These are phyloP conservation scores for Bufo bufo DNA, from an alignment of 2,113 vertebrate species.

Conservation along the genomic window DNA sequence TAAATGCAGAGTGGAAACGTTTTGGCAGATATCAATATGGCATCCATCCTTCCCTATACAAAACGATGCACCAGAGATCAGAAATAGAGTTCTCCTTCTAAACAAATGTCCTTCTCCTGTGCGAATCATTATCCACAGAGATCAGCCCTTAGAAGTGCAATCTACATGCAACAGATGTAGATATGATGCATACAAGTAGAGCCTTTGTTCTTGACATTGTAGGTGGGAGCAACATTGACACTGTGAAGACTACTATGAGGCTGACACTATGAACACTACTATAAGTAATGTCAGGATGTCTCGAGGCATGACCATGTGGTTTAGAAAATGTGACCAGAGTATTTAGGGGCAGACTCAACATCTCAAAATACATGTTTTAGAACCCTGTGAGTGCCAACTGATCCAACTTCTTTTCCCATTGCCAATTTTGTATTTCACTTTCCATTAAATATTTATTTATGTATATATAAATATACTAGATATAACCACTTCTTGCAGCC, in stretches of 20 bases:
- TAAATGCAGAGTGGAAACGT: not conserved
- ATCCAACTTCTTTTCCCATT: not conserved
- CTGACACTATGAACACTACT: not conserved
- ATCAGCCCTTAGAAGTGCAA: not conserved
- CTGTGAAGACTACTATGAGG: not conserved
- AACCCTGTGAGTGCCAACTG: not conserved
- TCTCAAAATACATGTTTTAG: not conserved
- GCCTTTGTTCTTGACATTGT: not conserved
- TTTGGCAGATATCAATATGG: not conserved
- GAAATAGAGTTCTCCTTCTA: no score
- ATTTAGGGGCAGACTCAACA: not conserved
- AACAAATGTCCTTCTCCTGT: not conserved
- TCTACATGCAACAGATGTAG: no score
- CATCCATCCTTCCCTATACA: no score
- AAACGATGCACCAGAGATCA: not conserved
- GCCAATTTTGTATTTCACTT: not conserved
- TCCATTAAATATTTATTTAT: no score
- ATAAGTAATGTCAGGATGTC: not conserved
- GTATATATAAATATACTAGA: no score
- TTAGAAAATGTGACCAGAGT: not conserved
- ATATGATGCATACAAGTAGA: no score
- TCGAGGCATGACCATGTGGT: not conserved
- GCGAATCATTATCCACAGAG: not conserved
- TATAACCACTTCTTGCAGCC: no score
- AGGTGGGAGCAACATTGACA: not conserved